Conservation (phyloP, 2,797 vertebrate genomes). For the Bovichtus variegatus region DNA sequence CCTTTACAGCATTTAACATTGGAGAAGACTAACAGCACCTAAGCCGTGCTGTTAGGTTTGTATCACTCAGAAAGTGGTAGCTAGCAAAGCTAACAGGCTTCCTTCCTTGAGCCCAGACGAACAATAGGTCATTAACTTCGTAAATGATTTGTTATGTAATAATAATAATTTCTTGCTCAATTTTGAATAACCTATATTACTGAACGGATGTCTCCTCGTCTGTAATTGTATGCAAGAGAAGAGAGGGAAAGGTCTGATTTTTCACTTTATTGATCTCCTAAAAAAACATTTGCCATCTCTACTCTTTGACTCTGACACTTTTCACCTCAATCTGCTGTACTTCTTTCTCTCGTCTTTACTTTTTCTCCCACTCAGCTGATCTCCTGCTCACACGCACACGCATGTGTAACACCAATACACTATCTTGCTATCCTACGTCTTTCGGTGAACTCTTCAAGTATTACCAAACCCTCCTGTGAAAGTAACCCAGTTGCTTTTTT, state of each 20-base stretch:
- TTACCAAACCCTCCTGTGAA: conserved; percentile 5
- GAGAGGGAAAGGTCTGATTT: conserved; percentile 13
- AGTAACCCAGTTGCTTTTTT: conserved; percentile 21
- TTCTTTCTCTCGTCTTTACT: conserved; percentile 3
- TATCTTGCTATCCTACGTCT: neutral
- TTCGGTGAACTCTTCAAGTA: neutral
- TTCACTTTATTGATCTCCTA: neutral
- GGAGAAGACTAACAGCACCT: no score
- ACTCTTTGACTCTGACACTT: conserved; percentile 5
- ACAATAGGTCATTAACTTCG: neutral
- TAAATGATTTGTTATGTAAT: neutral
- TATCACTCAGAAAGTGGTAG: no score
- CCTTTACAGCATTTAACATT: no score
- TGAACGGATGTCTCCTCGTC: neutral
- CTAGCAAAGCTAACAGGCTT: no score
- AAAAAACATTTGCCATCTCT: conserved; percentile 11
- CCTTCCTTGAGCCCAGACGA: neutral
- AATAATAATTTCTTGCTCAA: neutral
- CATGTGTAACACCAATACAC: neutral
- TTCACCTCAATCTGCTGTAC: conserved; percentile 9
- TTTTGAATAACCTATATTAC: neutral
- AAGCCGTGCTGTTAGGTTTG: no score
- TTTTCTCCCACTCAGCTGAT: conserved; percentile 28
- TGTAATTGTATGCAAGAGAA: neutral
- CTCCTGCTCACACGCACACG: neutral